Evolutionary conservation across 2,888 invertebrate genomes (phyloP).

Genomic region (Gari tellinella): DNA sequence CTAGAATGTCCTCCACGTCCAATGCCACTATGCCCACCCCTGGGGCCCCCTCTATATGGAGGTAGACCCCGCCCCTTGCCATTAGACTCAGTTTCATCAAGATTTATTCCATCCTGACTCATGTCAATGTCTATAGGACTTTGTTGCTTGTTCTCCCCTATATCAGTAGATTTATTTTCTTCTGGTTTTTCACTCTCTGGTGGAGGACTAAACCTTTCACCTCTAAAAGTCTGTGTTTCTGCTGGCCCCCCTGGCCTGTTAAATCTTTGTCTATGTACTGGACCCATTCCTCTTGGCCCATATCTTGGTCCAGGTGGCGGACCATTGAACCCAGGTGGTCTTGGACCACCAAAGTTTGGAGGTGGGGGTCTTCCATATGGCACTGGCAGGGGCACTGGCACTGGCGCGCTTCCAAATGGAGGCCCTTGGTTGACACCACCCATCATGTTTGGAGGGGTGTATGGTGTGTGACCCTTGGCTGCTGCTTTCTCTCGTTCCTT

Average conservation of each 20-base stretch:
- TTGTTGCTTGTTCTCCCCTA: too few relatives aligned
- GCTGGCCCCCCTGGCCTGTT: too few relatives aligned
- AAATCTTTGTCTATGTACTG: too few relatives aligned
- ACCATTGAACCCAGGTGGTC: constrained; percentile 18
- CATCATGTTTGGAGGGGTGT: constrained; percentile 29
- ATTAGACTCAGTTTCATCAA: not conserved
- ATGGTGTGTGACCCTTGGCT: constrained; percentile 38
- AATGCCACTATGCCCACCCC: constrained; percentile 10
- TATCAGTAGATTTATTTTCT: too few relatives aligned
- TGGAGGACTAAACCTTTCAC: too few relatives aligned
- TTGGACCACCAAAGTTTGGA: constrained; percentile 24
- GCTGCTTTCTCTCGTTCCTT: constrained; percentile 40
- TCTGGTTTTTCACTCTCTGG: too few relatives aligned
- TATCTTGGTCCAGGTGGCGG: constrained; percentile 29
- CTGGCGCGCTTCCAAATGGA: constrained; percentile 13
- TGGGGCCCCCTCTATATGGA: constrained; percentile 1
- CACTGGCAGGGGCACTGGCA: constrained; percentile 14
- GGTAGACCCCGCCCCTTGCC: constrained; percentile 3
- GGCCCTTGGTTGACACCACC: constrained; percentile 22
- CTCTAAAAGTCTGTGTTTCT: too few relatives aligned
- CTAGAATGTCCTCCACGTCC: constrained; percentile 4
- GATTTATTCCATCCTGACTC: not conserved
- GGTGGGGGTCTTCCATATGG: constrained; percentile 17
- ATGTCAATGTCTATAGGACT: too few relatives aligned
- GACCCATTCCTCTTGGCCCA: constrained; percentile 16